Evolutionary conservation across 1,140 invertebrate genomes (phyloP).

Genomic region (Micrasema minimum): DNA sequence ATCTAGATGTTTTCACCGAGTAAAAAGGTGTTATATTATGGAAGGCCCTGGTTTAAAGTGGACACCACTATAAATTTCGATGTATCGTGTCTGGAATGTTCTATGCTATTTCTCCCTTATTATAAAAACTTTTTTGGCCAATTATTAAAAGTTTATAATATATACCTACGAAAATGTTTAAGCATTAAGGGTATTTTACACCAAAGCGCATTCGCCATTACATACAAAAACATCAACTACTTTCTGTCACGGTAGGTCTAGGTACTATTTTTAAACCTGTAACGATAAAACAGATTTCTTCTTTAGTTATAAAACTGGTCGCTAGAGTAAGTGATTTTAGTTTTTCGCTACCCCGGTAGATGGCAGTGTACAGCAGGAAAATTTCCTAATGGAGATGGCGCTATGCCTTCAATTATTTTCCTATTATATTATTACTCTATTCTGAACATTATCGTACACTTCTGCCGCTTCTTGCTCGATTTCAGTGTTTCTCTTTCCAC

Average conservation of each 20-base stretch:
- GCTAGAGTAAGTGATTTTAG: neutral
- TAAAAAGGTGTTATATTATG: too few species aligned
- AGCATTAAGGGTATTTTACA: too few species aligned
- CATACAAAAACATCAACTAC: neutral
- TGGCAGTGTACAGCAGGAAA: neutral
- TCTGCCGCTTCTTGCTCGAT: neutral
- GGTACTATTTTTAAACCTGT: too few species aligned
- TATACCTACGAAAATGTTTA: too few species aligned
- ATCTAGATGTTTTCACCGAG: too few species aligned
- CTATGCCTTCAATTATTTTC: neutral
- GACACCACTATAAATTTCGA: too few species aligned
- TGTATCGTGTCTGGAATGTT: too few species aligned
- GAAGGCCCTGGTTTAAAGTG: too few species aligned
- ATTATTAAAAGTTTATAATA: too few species aligned
- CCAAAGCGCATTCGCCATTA: neutral
- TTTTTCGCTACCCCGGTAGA: neutral
- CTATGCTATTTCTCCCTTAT: too few species aligned
- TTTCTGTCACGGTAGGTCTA: too few species aligned
- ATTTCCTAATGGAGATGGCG: neutral
- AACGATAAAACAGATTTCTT: neutral
- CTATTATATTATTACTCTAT: neutral
- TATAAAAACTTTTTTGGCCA: too few species aligned
- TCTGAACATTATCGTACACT: neutral
- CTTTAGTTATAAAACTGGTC: conserved; percentile 1
- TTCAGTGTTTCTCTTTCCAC: conserved; percentile 7